Evolutionary conservation across 2,888 invertebrate genomes (phyloP).

Genomic region (Campoplex capitator): DNA sequence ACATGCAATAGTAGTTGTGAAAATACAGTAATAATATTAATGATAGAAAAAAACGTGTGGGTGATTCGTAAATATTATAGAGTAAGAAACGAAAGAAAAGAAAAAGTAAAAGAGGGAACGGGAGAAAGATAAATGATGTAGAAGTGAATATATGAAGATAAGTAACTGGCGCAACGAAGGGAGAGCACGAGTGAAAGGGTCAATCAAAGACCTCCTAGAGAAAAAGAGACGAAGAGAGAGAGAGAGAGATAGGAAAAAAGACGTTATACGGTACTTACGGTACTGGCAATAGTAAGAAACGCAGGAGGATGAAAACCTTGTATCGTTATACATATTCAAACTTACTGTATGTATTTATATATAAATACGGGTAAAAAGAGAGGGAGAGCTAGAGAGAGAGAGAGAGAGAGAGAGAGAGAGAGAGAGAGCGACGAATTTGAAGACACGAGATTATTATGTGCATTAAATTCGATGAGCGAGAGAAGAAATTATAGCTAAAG

Average conservation of each 20-base stretch:
- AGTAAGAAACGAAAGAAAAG: slow-evolving; percentile 58
- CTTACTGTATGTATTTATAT: slow-evolving; percentile 36
- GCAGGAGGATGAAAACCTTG: slow-evolving; percentile 39
- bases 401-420: slow-evolving; percentile 9
- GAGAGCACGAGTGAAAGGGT: slow-evolving; percentile 66
- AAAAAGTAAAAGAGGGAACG: slow-evolving; percentile 39
- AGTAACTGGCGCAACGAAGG: slow-evolving; percentile 44
- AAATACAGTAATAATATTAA: slow-evolving; percentile 3
- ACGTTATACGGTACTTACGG: slow-evolving; percentile 46
- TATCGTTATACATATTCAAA: slow-evolving; percentile 55
- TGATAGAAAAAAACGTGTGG: slow-evolving; percentile 37
- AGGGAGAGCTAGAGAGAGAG: slow-evolving; percentile 41
- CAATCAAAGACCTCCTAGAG: slow-evolving; percentile 45
- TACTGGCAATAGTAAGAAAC: slow-evolving; percentile 57
- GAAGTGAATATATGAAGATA: neutral
- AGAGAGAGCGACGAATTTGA: slow-evolving; percentile 65
- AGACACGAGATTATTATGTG: slow-evolving; percentile 19
- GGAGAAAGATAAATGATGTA: slow-evolving; percentile 15
- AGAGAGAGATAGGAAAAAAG: slow-evolving; percentile 4
- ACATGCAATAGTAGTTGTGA: slow-evolving; percentile 20
- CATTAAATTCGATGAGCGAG: slow-evolving; percentile 62
- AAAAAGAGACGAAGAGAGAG: slow-evolving; percentile 8
- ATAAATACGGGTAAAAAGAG: neutral
- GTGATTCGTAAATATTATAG: slow-evolving; percentile 47
- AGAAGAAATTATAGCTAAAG: slow-evolving; percentile 66